A percentile compares a stretch with the other conserved stretches of the same genome.
These are phyloP conservation scores for Priocnemis perturbator DNA, from an alignment of 2,888 invertebrate genomes.

Conservation along the genomic window DNA sequence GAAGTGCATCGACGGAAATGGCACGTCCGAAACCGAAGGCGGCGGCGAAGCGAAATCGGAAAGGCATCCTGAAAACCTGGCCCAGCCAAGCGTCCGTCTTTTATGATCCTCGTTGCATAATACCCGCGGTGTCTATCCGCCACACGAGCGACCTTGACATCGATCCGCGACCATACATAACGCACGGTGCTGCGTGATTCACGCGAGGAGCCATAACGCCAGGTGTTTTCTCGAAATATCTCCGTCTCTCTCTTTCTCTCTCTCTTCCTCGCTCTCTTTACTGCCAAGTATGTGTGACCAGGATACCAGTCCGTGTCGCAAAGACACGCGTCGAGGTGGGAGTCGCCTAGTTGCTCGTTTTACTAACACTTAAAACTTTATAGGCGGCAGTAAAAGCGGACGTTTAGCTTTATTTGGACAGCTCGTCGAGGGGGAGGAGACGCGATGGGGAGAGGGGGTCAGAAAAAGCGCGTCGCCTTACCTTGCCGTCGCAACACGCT, in stretches of 20 bases:
- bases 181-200: constrained; percentile 40
- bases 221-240: constrained; percentile 38
- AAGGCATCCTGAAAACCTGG: constrained; percentile 13
- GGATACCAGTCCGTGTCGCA: constrained; percentile 30
- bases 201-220: constrained; percentile 28
- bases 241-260: constrained; percentile 10
- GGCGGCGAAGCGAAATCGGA: too few species aligned
- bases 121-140: constrained; percentile 23
- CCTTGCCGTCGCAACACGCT: constrained; percentile 8
- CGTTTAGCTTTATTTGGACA: constrained; percentile 71
- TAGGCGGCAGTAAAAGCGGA: constrained; percentile 72
- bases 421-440: constrained; percentile 10
- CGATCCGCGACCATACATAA: constrained; percentile 57
- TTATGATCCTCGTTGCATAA: constrained; percentile 63
- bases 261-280: not conserved
- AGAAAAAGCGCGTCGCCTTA: constrained; percentile 3
- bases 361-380: constrained; percentile 75
- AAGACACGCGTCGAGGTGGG: constrained; percentile 37
- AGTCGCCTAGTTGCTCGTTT: constrained; percentile 59
- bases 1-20: too few species aligned
- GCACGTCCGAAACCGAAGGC: too few species aligned
- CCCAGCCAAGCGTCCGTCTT: constrained; percentile 44
- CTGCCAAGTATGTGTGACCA: not conserved
- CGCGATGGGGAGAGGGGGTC: constrained; percentile 6
- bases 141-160: constrained; percentile 71